Conservation (phyloP, 53 echinoderm and acorn worm genomes). For the Mesocentrotus franciscanus region DNA sequence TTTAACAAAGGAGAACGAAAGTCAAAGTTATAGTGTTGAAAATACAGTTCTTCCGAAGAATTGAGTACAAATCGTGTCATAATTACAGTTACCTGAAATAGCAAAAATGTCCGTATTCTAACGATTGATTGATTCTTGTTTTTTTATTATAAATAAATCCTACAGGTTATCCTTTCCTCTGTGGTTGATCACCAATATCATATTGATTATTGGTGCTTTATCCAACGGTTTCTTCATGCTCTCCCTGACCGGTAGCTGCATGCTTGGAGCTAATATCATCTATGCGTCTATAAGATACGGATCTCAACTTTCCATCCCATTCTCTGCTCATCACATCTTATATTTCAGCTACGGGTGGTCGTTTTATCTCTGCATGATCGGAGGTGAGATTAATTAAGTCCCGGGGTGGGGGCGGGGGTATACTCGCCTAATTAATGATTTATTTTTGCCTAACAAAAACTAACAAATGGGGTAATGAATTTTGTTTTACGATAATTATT, state of each 20-base stretch:
- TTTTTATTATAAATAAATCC: background rate
- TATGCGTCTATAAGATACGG: conserved; percentile 80
- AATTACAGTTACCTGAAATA: too few species aligned
- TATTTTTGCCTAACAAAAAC: background rate
- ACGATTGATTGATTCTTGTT: background rate
- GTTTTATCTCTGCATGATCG: conserved; percentile 82
- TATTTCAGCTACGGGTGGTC: conserved; percentile 79
- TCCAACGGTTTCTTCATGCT: conserved; percentile 65
- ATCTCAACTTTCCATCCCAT: conserved; percentile 71
- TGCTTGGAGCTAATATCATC: conserved; percentile 77
- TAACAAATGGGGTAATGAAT: too few species aligned
- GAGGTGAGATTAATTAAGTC: conserved; percentile 67
- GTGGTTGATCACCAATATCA: conserved; percentile 73
- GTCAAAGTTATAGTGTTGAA: too few species aligned
- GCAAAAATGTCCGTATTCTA: too few species aligned
- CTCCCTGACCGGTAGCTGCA: conserved; percentile 69
- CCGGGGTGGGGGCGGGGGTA: background rate
- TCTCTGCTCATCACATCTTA: conserved; percentile 71
- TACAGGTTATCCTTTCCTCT: conserved; percentile 79
- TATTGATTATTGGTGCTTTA: conserved; percentile 73
- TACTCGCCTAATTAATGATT: too few species aligned
- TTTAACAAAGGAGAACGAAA: too few species aligned
- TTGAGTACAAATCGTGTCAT: too few species aligned
- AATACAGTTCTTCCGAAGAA: too few species aligned
- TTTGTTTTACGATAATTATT: too few species aligned